Base-by-base conservation (phyloP, 2,888 invertebrate genomes). In the Platerodrilus igneus region DNA sequence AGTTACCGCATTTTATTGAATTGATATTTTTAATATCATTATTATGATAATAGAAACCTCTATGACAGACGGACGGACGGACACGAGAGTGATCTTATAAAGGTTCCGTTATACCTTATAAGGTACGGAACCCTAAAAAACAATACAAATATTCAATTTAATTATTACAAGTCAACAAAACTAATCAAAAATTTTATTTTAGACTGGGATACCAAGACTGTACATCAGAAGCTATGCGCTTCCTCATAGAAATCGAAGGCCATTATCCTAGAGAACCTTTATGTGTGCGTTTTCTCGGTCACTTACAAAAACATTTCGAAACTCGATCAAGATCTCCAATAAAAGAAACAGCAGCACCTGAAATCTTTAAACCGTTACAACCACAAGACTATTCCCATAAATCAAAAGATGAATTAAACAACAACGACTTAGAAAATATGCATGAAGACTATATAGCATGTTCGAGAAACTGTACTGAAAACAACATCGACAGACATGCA, bases 171-270 rank as follows among this genome's bases (percentile, higher is more conserved):
- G 7, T 23, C 7, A 23, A 7, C 7, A 6, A 7, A 19, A 19
- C 5, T 5, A 8, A 7, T n/a, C n/a, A n/a, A n/a, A n/a, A n/a
- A n/a, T n/a, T 11, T 8, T 6, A 27, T 56, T 52, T 21, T 38
- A 66, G 84, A 37, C 76, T 87, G 10, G 95, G 95, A 2, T 95
- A 84, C 71, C 87, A 88, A 62, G 94, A 93, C 66, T 94, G 94
- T 52, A 78, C 89, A 62, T 83, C 86, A 34, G 94, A 95, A 66
- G 83, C 87, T 1, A 82, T 93, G 71, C 79, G 90, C 53, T 95
- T 88, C 67, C 79, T 95, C 31, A 85, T 88, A 13, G 92, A 93
- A 59, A 80, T 83, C 5, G 86, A 89, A 57, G 87, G 86, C 2
- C 82, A 83, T 63, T 84, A 77, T 34, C 79, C 84, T 0, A 74